Evolutionary conservation across 2,888 invertebrate species (phyloP).

Genomic region (Sphaeridia pumilis): DNA sequence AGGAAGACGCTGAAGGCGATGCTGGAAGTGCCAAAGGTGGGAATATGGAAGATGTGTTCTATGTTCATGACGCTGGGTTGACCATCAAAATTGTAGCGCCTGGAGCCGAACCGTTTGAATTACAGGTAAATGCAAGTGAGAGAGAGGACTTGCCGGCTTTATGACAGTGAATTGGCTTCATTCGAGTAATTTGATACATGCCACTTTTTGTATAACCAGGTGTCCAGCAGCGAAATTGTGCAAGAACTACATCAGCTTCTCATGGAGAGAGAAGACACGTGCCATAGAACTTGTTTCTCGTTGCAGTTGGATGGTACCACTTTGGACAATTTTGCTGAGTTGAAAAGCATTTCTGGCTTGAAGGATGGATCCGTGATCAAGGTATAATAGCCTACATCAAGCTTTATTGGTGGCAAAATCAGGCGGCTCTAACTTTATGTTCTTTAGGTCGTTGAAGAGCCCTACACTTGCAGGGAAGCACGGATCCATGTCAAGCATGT

Average conservation of each 20-base stretch:
- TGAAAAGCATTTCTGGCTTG: slow-evolving; percentile 89
- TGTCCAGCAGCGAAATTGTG: slow-evolving; percentile 94
- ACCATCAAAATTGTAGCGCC: slow-evolving; percentile 89
- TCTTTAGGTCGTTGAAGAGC: slow-evolving; percentile 86
- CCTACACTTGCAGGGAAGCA: slow-evolving; percentile 96
- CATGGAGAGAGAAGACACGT: slow-evolving; percentile 97
- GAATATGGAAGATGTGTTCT: slow-evolving; percentile 64
- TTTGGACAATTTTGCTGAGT: slow-evolving; percentile 92
- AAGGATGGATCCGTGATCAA: slow-evolving; percentile 89
- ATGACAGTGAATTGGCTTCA: no score
- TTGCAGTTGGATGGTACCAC: slow-evolving; percentile 86
- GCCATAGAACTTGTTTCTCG: slow-evolving; percentile 96
- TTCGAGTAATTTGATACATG: no score
- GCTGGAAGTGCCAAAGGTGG: slow-evolving; percentile 34
- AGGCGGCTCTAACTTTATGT: no score
- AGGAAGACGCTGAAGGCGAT: slow-evolving; percentile 15
- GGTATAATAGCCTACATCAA: slow-evolving; percentile 44
- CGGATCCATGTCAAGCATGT: slow-evolving; percentile 96
- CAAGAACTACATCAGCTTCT: slow-evolving; percentile 94
- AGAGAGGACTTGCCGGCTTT: no score
- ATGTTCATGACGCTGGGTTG: slow-evolving; percentile 82
- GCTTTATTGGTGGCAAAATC: neutral
- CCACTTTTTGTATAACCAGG: slow-evolving; percentile 46
- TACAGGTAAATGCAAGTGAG: slow-evolving; percentile 69
- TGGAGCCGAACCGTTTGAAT: slow-evolving; percentile 80